Conservation (phyloP, 2,888 invertebrate species). For the Holacanthella duospinosa region DNA sequence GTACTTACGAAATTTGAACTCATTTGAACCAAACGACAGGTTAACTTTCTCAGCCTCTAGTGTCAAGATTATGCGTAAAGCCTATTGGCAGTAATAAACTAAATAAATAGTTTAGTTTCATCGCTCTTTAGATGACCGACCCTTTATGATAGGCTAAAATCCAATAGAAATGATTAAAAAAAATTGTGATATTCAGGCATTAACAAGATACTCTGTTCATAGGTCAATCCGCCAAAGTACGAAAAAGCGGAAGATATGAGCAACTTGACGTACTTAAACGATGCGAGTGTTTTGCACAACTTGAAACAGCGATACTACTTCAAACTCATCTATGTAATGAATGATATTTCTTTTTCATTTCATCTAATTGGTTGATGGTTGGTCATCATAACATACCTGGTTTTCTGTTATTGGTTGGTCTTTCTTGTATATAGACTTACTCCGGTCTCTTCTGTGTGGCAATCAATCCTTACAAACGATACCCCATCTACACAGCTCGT, state of each 20-base stretch:
- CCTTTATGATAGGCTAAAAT: no score
- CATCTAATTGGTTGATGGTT: background rate
- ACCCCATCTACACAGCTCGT: constrained; percentile 94
- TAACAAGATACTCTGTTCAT: no score
- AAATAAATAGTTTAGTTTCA: no score
- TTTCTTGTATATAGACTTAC: constrained; percentile 65
- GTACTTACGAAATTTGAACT: no score
- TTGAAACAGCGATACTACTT: constrained; percentile 93
- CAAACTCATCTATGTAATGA: constrained; percentile 93
- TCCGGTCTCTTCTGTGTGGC: constrained; percentile 99
- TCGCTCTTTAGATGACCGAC: no score
- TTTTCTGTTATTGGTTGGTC: background rate
- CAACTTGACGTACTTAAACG: constrained; percentile 97
- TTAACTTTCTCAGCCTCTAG: no score
- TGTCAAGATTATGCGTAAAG: no score
- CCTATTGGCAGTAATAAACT: no score
- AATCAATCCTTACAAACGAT: constrained; percentile 99
- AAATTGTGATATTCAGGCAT: no score
- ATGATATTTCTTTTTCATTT: background rate
- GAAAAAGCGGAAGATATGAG: constrained; percentile 98
- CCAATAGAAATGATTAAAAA: no score
- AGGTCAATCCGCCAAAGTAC: constrained; percentile 98
- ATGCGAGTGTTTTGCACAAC: constrained; percentile 96
- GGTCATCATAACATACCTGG: background rate
- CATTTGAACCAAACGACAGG: no score